phyloP scores from a whole-genome alignment of 2,888 invertebrate genomes.

The Sinelater perroti region DNA sequence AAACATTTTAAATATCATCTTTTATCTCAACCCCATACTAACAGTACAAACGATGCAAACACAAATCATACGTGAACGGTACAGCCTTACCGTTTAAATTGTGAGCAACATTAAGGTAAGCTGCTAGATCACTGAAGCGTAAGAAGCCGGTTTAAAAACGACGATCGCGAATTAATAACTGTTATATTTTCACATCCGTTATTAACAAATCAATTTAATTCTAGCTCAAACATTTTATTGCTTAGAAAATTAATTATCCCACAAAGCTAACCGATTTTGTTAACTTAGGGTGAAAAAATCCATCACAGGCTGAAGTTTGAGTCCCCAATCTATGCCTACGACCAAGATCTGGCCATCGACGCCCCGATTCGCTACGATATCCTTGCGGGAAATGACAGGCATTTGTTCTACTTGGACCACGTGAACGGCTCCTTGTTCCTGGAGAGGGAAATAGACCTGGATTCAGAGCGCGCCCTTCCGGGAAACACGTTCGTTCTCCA shows the following conservation, averaged over 20 bases:
- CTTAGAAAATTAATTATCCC: constrained; percentile 4
- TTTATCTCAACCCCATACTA: not conserved
- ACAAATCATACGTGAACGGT: not conserved
- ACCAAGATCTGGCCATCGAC: constrained; percentile 80
- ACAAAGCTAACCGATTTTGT: not conserved
- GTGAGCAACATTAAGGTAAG: constrained; percentile 2
- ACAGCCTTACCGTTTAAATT: constrained; percentile 11
- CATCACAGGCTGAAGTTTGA: constrained; percentile 76
- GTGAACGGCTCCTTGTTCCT: constrained; percentile 79
- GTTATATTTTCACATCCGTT: not conserved
- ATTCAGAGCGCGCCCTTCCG: constrained; percentile 74
- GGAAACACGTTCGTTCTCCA: constrained; percentile 81
- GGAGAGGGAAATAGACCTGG: constrained; percentile 83
- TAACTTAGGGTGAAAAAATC: constrained; percentile 72
- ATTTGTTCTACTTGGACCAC: constrained; percentile 77
- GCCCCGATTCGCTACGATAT: constrained; percentile 80
- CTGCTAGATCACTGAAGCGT: constrained; percentile 2
- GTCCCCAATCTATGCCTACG: constrained; percentile 78
- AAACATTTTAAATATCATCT: not conserved
- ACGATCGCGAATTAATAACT: not conserved
- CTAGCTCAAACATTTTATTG: too few relatives aligned
- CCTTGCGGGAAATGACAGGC: constrained; percentile 80
- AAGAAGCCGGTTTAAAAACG: constrained; percentile 7
- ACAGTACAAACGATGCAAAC: constrained; percentile 5
- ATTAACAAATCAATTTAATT: too few relatives aligned